Conservation (phyloP, 2,113 vertebrate genomes). For the Bos taurus region DNA sequence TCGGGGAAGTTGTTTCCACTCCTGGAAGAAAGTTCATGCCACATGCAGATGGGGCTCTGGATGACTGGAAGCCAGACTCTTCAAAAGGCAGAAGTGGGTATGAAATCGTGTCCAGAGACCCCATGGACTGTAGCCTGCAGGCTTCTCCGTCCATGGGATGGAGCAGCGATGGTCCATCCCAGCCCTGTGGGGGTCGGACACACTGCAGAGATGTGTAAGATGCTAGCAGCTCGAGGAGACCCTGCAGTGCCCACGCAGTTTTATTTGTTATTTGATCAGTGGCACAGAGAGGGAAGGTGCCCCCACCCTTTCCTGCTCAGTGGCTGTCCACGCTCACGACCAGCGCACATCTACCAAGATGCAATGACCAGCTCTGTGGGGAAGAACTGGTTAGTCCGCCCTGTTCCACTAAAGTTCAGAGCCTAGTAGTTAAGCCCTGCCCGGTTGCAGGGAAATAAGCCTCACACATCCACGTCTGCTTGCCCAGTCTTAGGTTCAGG, state of each 20-base stretch:
- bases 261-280: background rate
- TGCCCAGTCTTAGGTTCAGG: background rate
- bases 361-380: fast-evolving
- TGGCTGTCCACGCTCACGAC: background rate
- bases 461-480: fast-evolving
- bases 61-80: background rate
- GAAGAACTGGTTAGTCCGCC: fast-evolving
- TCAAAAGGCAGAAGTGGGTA: background rate
- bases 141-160: too few species aligned
- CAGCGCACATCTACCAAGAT: fast-evolving
- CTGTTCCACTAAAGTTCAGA: background rate
- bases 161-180: fast-evolving
- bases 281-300: background rate
- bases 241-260: too few species aligned
- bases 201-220: too few species aligned
- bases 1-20: background rate
- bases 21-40: background rate
- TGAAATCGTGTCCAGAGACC: too few species aligned
- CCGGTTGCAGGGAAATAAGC: background rate
- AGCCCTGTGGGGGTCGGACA: background rate
- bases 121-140: too few species aligned
- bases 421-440: too few species aligned
- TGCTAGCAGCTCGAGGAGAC: fast-evolving
- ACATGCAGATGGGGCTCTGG: background rate
- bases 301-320: background rate